Conservation (phyloP, 2,888 invertebrate species). For the Macrosiphum euphorbiae region DNA sequence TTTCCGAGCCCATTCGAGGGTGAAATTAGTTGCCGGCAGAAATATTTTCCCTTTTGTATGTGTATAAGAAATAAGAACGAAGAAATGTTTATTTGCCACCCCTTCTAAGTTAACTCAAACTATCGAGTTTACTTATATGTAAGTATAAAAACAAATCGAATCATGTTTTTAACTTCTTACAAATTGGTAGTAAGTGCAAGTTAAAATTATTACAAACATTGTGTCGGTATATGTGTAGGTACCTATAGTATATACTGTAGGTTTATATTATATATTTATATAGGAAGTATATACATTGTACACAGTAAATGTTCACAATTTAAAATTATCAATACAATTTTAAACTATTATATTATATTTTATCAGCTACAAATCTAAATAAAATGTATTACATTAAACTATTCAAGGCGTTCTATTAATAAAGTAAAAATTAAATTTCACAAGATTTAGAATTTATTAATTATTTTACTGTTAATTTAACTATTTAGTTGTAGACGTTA, state of each 20-base stretch:
- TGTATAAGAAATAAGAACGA: constrained; percentile 41
- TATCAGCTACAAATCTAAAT: not conserved
- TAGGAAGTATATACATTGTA: not conserved
- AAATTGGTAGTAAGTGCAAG: constrained; percentile 4
- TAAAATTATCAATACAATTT: not conserved
- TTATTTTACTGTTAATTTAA: not conserved
- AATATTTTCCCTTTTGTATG: constrained; percentile 46
- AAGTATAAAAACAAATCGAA: constrained; percentile 40
- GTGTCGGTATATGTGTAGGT: not conserved
- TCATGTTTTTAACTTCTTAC: constrained; percentile 4
- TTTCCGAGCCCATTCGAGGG: constrained; percentile 50
- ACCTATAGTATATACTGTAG: not conserved
- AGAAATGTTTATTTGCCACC: constrained; percentile 55
- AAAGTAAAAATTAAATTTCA: not conserved
- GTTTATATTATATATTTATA: not conserved
- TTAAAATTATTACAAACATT: not conserved
- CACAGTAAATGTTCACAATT: not conserved
- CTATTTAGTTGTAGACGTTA: not conserved
- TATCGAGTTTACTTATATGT: constrained; percentile 13
- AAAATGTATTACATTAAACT: not conserved
- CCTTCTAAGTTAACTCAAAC: constrained; percentile 20
- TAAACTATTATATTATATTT: not conserved
- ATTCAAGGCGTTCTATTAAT: not conserved
- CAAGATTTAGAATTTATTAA: not conserved
- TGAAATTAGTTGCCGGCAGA: constrained; percentile 62